Base-by-base conservation (phyloP, 1,140 invertebrate genomes). In the Monomorium pharaonis region DNA sequence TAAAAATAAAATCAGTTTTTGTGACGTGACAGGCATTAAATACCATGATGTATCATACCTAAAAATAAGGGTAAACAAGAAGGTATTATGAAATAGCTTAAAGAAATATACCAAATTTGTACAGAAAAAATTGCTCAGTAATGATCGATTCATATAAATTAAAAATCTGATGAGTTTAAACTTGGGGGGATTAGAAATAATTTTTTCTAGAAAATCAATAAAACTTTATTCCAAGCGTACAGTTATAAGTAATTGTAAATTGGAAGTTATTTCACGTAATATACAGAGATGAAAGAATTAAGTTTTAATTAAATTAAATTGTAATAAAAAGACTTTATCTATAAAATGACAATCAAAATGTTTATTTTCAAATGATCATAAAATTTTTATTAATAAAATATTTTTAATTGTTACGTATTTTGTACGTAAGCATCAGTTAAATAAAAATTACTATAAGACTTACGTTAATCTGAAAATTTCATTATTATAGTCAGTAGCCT, bases 1-100 rank as follows among this genome's bases (percentile, higher is more conserved):
- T 18, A 91, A 56, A 12, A 87, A 62, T 44, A 88, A 54, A 27
- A 90, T 51, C 16, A 91, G 27, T 76, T 89, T 89, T 72, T 88
- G 83, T 10, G 58, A 47, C 1, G 69, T 27, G 10, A 85, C 3
- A 9, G 89, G 63, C 33, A 87, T 62, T 27, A 76, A 70, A 16
- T 89, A 86, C 87, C 86, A 92, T 16, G 89, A 49, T 18, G 37
- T 49, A 30, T 14, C 12, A 21, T 51, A 85, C 51, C 83, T 87
- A 65, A 58, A 47, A 85, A 56, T 24, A 4, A 14, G 6, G 1
- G 7, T 37, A 37, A 62, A 14, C 1, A 63, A 77, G 12, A 37
- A 37, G 37, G 37, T 37, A 37, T 37, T 37, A 37, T 37, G 37
- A 37, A 37, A 37, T 37, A 37, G 4, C 37, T 37, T 37, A 37